Conservation (phyloP, 2,888 invertebrate genomes). For the Orthosia incerta region DNA sequence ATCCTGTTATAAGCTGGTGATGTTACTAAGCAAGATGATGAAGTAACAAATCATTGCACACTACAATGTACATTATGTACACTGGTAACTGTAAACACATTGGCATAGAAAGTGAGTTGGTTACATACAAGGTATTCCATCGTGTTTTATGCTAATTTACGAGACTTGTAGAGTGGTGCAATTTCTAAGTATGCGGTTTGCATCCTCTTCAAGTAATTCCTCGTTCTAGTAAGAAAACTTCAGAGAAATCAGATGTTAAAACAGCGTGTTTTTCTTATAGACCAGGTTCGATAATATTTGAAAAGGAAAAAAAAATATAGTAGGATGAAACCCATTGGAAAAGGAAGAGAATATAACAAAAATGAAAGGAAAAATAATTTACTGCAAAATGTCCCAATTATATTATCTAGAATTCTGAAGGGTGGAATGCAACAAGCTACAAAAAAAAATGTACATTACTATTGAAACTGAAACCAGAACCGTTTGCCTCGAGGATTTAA, state of each 20-base stretch:
- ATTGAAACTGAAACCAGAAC: slow-evolving; percentile 1
- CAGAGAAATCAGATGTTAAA: slow-evolving; percentile 1
- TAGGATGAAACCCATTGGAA: too few relatives aligned
- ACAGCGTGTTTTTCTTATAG: too few relatives aligned
- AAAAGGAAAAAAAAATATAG: too few relatives aligned
- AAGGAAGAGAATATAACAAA: too few relatives aligned
- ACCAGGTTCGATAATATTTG: too few relatives aligned
- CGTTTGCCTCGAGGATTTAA: neutral
- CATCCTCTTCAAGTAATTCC: slow-evolving; percentile 40
- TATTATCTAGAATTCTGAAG: neutral
- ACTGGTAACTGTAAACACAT: slow-evolving; percentile 9
- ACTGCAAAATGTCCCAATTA: neutral
- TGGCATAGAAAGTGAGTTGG: slow-evolving; percentile 30
- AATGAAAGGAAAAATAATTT: too few relatives aligned
- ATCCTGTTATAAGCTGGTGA: neutral
- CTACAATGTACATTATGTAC: neutral
- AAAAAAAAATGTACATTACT: neutral
- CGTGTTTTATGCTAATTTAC: slow-evolving; percentile 54
- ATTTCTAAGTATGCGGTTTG: slow-evolving; percentile 35
- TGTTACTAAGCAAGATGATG: neutral
- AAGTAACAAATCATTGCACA: slow-evolving; percentile 32
- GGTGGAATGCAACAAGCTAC: neutral
- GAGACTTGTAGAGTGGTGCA: slow-evolving; percentile 34
- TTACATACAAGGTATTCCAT: slow-evolving; percentile 35
- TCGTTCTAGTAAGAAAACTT: slow-evolving; percentile 9